Evolutionary conservation across 2,888 invertebrate genomes (phyloP).

Genomic region (Bombylius discolor): DNA sequence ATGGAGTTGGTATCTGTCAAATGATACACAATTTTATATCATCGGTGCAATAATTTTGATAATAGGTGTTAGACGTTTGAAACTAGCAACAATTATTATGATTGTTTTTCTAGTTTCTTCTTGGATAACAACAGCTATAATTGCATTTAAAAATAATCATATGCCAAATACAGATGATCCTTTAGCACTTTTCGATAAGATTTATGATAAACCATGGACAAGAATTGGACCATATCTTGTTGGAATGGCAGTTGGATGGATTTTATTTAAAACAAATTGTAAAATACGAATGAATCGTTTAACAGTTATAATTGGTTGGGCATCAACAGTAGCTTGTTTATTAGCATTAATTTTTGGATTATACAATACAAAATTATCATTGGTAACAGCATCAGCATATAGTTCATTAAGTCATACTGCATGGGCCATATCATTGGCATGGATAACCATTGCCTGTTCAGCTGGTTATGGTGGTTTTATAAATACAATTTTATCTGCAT

Average conservation of each 20-base stretch:
- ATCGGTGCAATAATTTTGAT: conserved; percentile 71
- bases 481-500: conserved; percentile 57
- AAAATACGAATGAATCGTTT: conserved; percentile 58
- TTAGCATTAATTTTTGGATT: conserved; percentile 67
- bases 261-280: conserved; percentile 68
- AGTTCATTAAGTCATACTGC: conserved; percentile 70
- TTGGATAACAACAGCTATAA: conserved; percentile 65
- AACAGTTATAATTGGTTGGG: conserved; percentile 58
- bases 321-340: conserved; percentile 49
- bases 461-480: conserved; percentile 74
- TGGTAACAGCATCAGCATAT: conserved; percentile 60
- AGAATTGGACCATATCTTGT: conserved; percentile 71
- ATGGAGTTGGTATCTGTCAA: conserved; percentile 84
- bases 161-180: conserved; percentile 69
- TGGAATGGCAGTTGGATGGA: conserved; percentile 74
- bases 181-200: conserved; percentile 72
- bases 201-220: conserved; percentile 85
- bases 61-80: conserved; percentile 65
- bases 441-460: conserved; percentile 75
- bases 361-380: conserved; percentile 55
- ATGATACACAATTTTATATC: conserved; percentile 77
- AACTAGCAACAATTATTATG: conserved; percentile 54
- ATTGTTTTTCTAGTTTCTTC: conserved; percentile 58
- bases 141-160: conserved; percentile 66
- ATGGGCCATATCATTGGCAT: conserved; percentile 68